Evolutionary conservation across 2,113 vertebrate genomes (phyloP), one percentile per base, ranked within the genome.

Genomic region (Gasterosteus nipponicus): DNA sequence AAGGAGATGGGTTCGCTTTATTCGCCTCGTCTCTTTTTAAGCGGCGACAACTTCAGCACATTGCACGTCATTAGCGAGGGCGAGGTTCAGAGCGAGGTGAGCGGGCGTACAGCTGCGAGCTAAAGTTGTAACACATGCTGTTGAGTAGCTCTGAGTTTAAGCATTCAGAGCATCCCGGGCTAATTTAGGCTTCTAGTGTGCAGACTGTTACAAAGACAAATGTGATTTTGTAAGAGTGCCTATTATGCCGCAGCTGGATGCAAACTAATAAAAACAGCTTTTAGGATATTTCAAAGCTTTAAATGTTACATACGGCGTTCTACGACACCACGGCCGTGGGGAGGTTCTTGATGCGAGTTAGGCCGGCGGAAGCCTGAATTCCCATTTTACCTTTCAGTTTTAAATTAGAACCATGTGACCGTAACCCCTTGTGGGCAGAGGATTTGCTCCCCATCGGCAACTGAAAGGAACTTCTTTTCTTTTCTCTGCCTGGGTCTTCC

Each of bases 321-420:
- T 35, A 4, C 42, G 46, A 63, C 69, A 22, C 46, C 51, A 33
- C 11, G 29, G 66, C 29, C 58, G 10, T 11, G 22, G 26, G 14
- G 16, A 54, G 51, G 68, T 33, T 44, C 46, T 84, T 39, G 61
- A 73, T 80, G 38, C 29, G 44, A 70, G 54, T 60, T 69, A 14
- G 38, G 49, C 44, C 59, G 46, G 22, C 54, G 38, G 64, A 77
- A 78, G 62, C 56, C 59, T 73, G 66, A 81, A 73, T 56, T 82
- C 76, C 69, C 35, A 14, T 80, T 87, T 87, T 70, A 89, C 78
- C 88, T 88, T 56, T 84, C 71, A 65, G 72, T 85, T 87, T 82
- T 77, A 89, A 91, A 87, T 84, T 29, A 73, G 69, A 86, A 80
- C 68, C 82, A 86, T 85, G 89, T 87, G 92, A 89, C 83, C 79